Conservation (phyloP, 1,140 invertebrate species). For the Camponotus floridanus region DNA sequence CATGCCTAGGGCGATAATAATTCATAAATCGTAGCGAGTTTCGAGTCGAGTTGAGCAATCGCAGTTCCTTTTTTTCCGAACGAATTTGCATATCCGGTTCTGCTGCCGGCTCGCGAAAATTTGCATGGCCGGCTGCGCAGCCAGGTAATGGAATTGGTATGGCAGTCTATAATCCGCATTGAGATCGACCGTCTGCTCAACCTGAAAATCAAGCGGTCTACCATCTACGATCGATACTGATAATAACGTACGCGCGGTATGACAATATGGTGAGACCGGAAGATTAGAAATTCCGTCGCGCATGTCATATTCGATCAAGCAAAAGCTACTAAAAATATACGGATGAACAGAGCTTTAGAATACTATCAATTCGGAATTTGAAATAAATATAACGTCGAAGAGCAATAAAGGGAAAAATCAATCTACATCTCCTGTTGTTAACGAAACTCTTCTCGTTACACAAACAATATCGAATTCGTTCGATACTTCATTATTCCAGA, state of each 20-base stretch:
- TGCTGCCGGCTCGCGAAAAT: conserved; percentile 51
- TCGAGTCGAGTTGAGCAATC: conserved; percentile 49
- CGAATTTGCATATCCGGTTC: conserved; percentile 59
- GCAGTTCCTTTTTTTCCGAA: conserved; percentile 31
- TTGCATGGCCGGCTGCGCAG: conserved; percentile 56
- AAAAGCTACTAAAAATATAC: neutral
- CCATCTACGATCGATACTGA: conserved; percentile 53
- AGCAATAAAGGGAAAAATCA: neutral
- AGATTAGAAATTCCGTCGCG: conserved; percentile 62
- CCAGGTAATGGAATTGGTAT: conserved; percentile 56
- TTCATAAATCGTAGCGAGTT: conserved; percentile 58
- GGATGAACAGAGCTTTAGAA: neutral
- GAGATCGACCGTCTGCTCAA: conserved; percentile 58
- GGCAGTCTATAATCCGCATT: conserved; percentile 62
- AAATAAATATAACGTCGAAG: neutral
- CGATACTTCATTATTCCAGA: conserved; percentile 11
- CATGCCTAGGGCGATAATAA: conserved; percentile 38
- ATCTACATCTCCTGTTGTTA: neutral
- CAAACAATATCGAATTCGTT: conserved; percentile 2
- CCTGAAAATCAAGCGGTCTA: conserved; percentile 62
- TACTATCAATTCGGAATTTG: neutral
- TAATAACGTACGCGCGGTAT: conserved; percentile 59
- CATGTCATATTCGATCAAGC: conserved; percentile 19
- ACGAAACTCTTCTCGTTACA: neutral
- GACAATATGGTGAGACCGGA: conserved; percentile 48